Base-by-base conservation (phyloP, 2,888 invertebrate genomes). In the Agriopis aurantiaria region DNA sequence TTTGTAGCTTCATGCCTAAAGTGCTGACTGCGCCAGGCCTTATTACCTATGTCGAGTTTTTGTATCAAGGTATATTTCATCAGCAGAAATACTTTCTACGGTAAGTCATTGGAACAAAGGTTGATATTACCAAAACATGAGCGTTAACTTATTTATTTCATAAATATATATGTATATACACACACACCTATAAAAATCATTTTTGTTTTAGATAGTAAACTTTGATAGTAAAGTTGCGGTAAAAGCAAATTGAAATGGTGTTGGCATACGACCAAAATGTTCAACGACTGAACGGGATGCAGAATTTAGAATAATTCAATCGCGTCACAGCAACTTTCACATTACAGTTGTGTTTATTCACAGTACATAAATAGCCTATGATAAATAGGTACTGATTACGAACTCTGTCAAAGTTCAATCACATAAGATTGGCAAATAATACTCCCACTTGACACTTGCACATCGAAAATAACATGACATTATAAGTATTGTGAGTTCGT, bases 251-350 rank as follows among this genome's bases (percentile, higher is more conserved):
- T 59, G n/a, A 59, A 48, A 49, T 33, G 48, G 17, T 33, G 7
- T 40, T 59, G 59, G 59, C 59, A 40, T n/a, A 17, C 40, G 33
- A 49, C 49, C 59, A 49, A 59, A 52, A 55, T 33, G 53, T 53
- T 53, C 12, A 23, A 10, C 33, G 23, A 53, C n/a, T 12, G 12
- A 33, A 55, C 14, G 12, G n/a, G 8, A 12, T 55, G n/a, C 33
- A 55, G 11, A 55, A 33, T 40, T 33, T 33, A 33, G 0, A 33
- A 33, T 33, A n/a, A 33, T 33, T 55, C 12, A 33, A 7, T 12
- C n/a, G 12, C 40, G 3, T 40, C 6, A 40, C 55, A 55, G 40
- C 12, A 40, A 5, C 23, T 40, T 23, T 33, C 52, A 23, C 9
- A 52, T 10, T 8, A 23, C 2, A 51, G 1, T 48, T 7, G 23